Base-by-base conservation (phyloP, 2,797 vertebrate genomes). In the Iguana delicatissima region DNA sequence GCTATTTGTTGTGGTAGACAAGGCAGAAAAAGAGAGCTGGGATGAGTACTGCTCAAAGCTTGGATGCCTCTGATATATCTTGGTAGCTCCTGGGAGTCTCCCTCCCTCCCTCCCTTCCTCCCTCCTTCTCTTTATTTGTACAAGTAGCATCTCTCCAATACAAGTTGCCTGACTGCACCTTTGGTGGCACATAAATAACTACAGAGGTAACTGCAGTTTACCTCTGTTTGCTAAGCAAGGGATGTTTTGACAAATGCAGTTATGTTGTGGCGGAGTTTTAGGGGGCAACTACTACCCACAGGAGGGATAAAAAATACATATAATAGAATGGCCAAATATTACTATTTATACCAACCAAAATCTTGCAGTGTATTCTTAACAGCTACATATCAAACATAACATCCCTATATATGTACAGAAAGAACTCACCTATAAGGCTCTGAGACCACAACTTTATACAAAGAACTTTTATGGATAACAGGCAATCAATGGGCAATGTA, bases 141-240 rank as follows among this genome's bases (percentile, higher is more conserved):
- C n/a, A 38, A 22, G 26, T 22, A 62, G 9, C 20, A 24, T 59
- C 79, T 69, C 69, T 73, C 32, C 35, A 35, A 82, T 20, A 35
- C n/a, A 22, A n/a, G 18, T 82, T 62, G n/a, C n/a, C n/a, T 62
- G 18, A 1, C n/a, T 62, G 42, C n/a, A 62, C 1, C 80, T 32
- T 20, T n/a, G 32, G 32, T 81, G 62, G 57, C 92, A 84, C 52
- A 95, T 89, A 1, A 94, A 93, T 4, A 92, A 76, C 29, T 94
- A 92, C 93, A 96, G 55, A 95, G 92, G 57, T 94, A 95, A 24
- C 93, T 93, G 3, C 82, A 93, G 5, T 93, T 35, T 94, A 24
- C 38, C 38, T 22, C 3, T 77, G 76, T 80, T 80, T 14, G 77
- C 9, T 29, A 80, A 80, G 24, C 12, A 81, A 55, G 50, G 52